A percentile compares a stretch with the other conserved stretches of the same genome.
These are phyloP conservation scores for Gandaritis pyraliata DNA, from an alignment of 2,888 invertebrate species.

Conservation along the genomic window DNA sequence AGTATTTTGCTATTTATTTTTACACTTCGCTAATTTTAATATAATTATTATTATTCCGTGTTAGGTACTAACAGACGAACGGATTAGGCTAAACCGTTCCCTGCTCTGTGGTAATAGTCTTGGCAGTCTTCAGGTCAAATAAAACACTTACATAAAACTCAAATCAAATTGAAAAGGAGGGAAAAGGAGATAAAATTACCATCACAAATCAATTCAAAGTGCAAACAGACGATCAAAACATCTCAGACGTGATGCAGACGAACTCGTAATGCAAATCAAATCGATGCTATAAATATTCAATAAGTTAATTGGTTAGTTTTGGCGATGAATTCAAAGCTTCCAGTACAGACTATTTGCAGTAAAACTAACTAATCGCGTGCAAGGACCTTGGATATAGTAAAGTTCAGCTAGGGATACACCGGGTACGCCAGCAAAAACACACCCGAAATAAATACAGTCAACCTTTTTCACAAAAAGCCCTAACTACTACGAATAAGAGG, in stretches of 20 bases:
- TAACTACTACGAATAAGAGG: too few species aligned
- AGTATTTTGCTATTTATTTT: too few species aligned
- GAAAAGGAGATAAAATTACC: not conserved
- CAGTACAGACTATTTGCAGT: slow-evolving; percentile 24
- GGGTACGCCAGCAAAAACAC: not conserved
- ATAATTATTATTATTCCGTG: too few species aligned
- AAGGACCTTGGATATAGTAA: slow-evolving; percentile 15
- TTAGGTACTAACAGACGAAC: too few species aligned
- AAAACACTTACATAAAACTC: not conserved
- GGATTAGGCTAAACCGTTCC: too few species aligned
- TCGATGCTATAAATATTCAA: slow-evolving; percentile 18
- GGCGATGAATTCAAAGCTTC: slow-evolving; percentile 17
- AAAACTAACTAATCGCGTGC: slow-evolving; percentile 21
- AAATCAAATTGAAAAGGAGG: not conserved
- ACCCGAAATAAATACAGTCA: too few species aligned
- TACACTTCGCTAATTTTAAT: too few species aligned
- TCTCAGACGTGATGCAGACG: slow-evolving; percentile 13
- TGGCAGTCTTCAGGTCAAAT: too few species aligned
- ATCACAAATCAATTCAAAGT: slow-evolving; percentile 2
- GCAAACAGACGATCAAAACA: slow-evolving; percentile 12
- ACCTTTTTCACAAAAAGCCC: too few species aligned
- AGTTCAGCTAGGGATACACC: slow-evolving; percentile 2
- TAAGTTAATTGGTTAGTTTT: slow-evolving; percentile 18
- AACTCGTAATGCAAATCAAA: slow-evolving; percentile 6
- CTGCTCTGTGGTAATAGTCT: too few species aligned